phyloP scores from a whole-genome alignment of 2,888 invertebrate species.

The Apodemia duryi region DNA sequence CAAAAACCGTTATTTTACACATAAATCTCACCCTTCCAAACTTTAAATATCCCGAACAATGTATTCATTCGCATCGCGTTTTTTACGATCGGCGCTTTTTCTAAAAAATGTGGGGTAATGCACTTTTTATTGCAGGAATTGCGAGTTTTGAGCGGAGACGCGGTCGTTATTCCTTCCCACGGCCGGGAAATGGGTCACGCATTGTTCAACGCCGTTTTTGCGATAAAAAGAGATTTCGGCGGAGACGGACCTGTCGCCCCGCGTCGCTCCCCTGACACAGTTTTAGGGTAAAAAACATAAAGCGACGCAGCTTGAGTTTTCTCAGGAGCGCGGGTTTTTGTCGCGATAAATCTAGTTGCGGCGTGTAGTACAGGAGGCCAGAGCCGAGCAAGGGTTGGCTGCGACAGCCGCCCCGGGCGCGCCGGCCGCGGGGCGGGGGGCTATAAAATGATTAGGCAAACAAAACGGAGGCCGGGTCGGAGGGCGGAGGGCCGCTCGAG shows the following conservation, averaged over 20 bases:
- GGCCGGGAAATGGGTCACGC: conserved; percentile 77
- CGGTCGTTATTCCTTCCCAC: conserved; percentile 77
- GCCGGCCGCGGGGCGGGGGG: conserved; percentile 33
- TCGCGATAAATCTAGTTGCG: conserved; percentile 51
- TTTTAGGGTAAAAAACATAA: conserved; percentile 71
- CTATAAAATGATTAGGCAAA: conserved; percentile 69
- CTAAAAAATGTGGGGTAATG: conserved; percentile 75
- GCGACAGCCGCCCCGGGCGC: background rate
- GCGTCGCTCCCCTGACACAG: conserved; percentile 64
- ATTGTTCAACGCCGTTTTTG: conserved; percentile 71
- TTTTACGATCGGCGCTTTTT: conserved; percentile 58
- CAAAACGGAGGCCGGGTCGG: conserved; percentile 40
- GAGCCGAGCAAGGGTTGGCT: conserved; percentile 39
- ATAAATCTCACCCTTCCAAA: conserved; percentile 75
- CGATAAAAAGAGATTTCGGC: conserved; percentile 70
- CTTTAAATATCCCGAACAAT: conserved; percentile 54
- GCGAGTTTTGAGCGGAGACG: conserved; percentile 53
- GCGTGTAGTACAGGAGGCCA: conserved; percentile 60
- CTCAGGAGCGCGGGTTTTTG: conserved; percentile 63
- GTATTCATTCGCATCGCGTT: conserved; percentile 45
- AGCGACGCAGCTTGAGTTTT: conserved; percentile 72
- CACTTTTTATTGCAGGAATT: conserved; percentile 70
- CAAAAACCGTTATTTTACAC: conserved; percentile 75
- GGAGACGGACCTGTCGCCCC: conserved; percentile 51
- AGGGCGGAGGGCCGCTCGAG: conserved; percentile 40